Conservation (phyloP, 2,888 invertebrate species). For the Caenorhabditis panamensis region DNA sequence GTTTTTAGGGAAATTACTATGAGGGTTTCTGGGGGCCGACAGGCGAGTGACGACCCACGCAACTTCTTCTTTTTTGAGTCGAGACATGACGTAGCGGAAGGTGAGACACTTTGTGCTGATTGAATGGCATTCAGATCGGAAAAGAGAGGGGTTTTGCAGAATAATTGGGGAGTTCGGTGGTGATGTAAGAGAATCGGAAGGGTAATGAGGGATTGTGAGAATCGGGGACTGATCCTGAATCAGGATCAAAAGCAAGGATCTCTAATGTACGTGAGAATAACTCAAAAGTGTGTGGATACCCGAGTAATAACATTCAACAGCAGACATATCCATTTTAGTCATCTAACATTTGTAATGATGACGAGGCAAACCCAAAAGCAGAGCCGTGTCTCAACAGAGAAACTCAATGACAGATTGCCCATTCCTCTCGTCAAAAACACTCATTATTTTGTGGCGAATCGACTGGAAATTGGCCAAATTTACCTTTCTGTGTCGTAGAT, state of each 20-base stretch:
- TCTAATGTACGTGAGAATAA: too few species aligned
- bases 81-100: slow-evolving; percentile 5
- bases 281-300: too few species aligned
- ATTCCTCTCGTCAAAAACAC: slow-evolving; percentile 22
- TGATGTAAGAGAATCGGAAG: neutral
- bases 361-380: neutral
- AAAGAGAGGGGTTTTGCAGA: neutral
- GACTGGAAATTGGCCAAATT: slow-evolving; percentile 18
- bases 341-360: too few species aligned
- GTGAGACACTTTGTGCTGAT: slow-evolving; percentile 6
- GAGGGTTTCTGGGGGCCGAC: neutral
- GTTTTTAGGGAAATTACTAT: slow-evolving; percentile 27
- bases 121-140: slow-evolving; percentile 1
- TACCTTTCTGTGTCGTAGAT: slow-evolving; percentile 27
- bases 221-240: too few species aligned
- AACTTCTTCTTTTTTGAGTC: slow-evolving; percentile 9
- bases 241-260: too few species aligned
- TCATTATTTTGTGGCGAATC: slow-evolving; percentile 17
- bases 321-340: too few species aligned
- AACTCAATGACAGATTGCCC: neutral
- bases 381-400: neutral
- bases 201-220: neutral
- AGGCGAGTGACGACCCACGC: slow-evolving; percentile 17
- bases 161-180: neutral
- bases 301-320: too few species aligned